Percentiles rank a stretch among this genome's conserved stretches.
Conservation (phyloP, 2,797 vertebrate genomes). For the Pristis pectinata region DNA sequence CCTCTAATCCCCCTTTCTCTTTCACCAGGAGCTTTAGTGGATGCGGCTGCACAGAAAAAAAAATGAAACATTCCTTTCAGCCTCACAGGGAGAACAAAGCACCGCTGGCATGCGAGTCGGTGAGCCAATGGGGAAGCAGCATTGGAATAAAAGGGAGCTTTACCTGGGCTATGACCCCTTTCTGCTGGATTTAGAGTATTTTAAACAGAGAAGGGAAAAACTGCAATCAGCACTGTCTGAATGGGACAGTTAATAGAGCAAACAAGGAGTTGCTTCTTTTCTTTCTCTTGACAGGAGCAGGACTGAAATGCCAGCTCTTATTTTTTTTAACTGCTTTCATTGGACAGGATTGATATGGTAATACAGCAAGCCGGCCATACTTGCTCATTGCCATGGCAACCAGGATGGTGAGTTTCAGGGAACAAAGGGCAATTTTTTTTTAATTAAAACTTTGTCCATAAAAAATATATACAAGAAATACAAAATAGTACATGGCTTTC, state of each 20-base stretch:
- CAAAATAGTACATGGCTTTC: too few species aligned
- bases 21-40: slow-evolving; percentile 26
- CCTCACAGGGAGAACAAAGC: slow-evolving; percentile 42
- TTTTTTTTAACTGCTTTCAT: neutral
- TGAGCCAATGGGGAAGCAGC: slow-evolving; percentile 41
- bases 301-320: slow-evolving; percentile 35
- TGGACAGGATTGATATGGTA: slow-evolving; percentile 42
- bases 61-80: slow-evolving; percentile 37
- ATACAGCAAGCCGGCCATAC: slow-evolving; percentile 40
- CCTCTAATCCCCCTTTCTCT: slow-evolving; percentile 32
- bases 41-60: neutral
- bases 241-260: slow-evolving; percentile 30
- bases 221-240: slow-evolving; percentile 31
- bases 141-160: slow-evolving; percentile 39
- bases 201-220: neutral
- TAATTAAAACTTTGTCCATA: neutral
- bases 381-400: slow-evolving; percentile 44
- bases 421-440: slow-evolving; percentile 37
- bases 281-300: slow-evolving; percentile 17
- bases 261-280: slow-evolving; percentile 34
- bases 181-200: slow-evolving; percentile 26
- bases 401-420: slow-evolving; percentile 35
- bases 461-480: too few species aligned
- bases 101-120: slow-evolving; percentile 38
- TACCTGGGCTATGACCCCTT: slow-evolving; percentile 42